A percentile compares a stretch with the other conserved stretches of the same genome.
phyloP scores from a whole-genome alignment of 2,797 vertebrate genomes.

The Phoebastria nigripes region DNA sequence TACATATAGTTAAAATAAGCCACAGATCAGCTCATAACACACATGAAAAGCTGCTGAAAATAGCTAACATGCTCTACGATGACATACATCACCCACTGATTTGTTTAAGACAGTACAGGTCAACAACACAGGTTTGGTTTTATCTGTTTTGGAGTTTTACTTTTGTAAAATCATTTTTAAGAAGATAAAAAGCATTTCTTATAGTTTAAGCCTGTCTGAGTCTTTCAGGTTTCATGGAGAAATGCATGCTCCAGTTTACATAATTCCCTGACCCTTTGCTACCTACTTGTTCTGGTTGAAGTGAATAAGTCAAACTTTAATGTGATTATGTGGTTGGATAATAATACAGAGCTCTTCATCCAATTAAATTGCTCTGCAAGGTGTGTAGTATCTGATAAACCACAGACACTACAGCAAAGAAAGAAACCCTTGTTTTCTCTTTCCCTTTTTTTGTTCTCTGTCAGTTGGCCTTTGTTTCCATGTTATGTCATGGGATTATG shows the following conservation, averaged over 20 bases:
- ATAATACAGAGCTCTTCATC: slow-evolving; percentile 45
- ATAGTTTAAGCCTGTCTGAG: not conserved
- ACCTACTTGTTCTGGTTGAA: slow-evolving; percentile 25
- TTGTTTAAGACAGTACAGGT: not conserved
- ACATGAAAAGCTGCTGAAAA: slow-evolving; percentile 35
- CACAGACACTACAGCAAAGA: slow-evolving; percentile 10
- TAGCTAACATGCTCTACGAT: not conserved
- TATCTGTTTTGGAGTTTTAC: not conserved
- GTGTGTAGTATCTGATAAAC: slow-evolving; percentile 46
- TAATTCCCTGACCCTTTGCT: slow-evolving; percentile 3
- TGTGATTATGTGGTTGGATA: slow-evolving; percentile 49
- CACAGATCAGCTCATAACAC: not conserved
- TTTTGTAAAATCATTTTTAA: not conserved
- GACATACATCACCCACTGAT: not conserved
- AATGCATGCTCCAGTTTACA: not conserved
- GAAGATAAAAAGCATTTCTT: not conserved
- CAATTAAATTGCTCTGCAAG: slow-evolving; percentile 50
- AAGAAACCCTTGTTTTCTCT: slow-evolving; percentile 41
- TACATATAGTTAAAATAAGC: slow-evolving; percentile 10
- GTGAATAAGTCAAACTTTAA: slow-evolving; percentile 48
- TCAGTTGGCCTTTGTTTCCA: slow-evolving; percentile 34
- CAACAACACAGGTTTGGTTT: not conserved
- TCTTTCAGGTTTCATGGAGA: not conserved
- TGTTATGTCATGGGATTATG: slow-evolving; percentile 27
- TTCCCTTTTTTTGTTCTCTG: not conserved